Base-by-base conservation (phyloP, 2,797 vertebrate genomes). In the Rhynchotus rufescens region DNA sequence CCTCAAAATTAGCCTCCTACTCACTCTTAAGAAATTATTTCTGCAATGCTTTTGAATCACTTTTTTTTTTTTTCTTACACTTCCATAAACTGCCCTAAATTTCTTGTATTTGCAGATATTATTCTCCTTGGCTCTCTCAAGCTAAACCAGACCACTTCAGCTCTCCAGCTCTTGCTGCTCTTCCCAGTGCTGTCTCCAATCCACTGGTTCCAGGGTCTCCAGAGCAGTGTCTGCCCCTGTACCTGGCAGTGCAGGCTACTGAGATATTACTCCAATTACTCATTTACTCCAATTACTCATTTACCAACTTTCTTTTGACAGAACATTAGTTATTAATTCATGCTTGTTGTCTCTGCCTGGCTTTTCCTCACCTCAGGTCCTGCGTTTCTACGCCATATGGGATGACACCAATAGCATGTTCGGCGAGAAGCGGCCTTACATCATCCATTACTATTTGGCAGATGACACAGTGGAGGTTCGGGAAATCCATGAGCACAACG, bases 381-480 rank as follows among this genome's bases (percentile, higher is more conserved):
- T 99, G 91, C 98, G 98, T 23, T 99, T 99, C 97, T 99, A 97
- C 3, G 98, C 98, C 1, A 91, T 98, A 36, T 98, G 98, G 98
- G 98, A 99, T 16, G 97, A 99, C 54, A 91, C 97, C 1, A 92
- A 97, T 75, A 96, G 79, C 76, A 88, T 97, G 93, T 97, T 97
- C 8, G 97, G 97, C 34, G 98, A 98, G 47, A 98, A 93, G 17
- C 97, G 97, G 9, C 94, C 88, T 4, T 99, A 98, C 15, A 90
- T 97, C 68, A 98, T 99, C 92, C 98, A 98, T 67, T 99, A 98
- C 96, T 99, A 98, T 96, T 97, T 99, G 83, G 98, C 97, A 89
- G 98, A 99, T 47, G 97, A 98, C 92, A 98, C 99, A 0, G 98
- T 99, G 95, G 99, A 99, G 96, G 97, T 99, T 95, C 97, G 98